A percentile compares a stretch with the other conserved stretches of the same genome.
Conservation (phyloP, 2,113 vertebrate species). For the Cygnus buccinator region DNA sequence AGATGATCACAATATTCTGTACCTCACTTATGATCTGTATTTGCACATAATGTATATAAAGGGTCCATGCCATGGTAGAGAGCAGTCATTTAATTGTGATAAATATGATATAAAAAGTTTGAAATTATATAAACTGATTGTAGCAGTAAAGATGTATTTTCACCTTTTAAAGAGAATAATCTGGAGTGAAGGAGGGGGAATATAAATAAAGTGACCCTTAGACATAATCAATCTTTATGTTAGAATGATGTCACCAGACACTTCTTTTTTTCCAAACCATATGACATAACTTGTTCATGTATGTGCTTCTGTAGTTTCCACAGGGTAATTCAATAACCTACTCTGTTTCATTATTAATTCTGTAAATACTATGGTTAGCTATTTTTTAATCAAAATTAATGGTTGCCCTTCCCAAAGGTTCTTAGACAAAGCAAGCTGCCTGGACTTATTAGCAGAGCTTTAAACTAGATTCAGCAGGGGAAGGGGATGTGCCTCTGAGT, state of each 20-base stretch:
- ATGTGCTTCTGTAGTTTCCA: not conserved
- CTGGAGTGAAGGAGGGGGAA: not conserved
- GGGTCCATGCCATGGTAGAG: not conserved
- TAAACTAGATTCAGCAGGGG: too few relatives aligned
- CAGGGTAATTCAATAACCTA: not conserved
- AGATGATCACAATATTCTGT: not conserved
- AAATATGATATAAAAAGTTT: not conserved
- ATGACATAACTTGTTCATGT: not conserved
- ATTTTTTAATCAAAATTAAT: not conserved
- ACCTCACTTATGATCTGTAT: not conserved
- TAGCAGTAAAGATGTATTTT: not conserved
- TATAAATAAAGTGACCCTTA: not conserved
- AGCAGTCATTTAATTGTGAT: not conserved
- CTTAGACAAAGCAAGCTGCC: not conserved
- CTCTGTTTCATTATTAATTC: not conserved
- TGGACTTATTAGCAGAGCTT: too few relatives aligned
- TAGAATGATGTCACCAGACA: not conserved
- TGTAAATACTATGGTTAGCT: not conserved
- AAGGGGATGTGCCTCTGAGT: too few relatives aligned
- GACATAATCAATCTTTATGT: not conserved
- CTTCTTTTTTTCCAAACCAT: not conserved
- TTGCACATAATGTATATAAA: not conserved
- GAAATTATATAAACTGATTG: not conserved
- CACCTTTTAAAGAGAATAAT: not conserved
- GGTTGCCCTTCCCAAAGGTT: not conserved